Base-by-base conservation (phyloP, 2,113 vertebrate genomes). In the Machaerirhynchus nigripectus region DNA sequence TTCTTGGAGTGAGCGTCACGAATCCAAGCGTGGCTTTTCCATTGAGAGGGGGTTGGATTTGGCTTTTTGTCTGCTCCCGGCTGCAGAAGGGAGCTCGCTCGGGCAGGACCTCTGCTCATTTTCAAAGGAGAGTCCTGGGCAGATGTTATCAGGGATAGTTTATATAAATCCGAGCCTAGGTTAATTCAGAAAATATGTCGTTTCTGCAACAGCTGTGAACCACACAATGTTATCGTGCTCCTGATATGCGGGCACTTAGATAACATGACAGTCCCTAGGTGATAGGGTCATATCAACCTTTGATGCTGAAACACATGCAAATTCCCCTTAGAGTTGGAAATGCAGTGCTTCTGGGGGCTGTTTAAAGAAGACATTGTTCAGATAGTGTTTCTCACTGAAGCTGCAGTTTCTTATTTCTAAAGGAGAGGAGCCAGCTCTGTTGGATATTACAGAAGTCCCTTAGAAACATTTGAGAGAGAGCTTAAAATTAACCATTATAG, bases 141-240 rank as follows among this genome's bases (percentile, higher is more conserved):
- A 89, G 95, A 97, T 95, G 88, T 68, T 97, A 89, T 96, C 93
- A 17, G 70, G 67, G 71, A 26, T 18, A 86, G 95, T 93, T 96
- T 94, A 82, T 95, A 90, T 87, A 80, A 97, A 89, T 80, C 42
- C 8, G 39, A 93, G 65, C 73, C 65, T 53, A 75, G 68, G 91
- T 90, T 96, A 93, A 94, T 85, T 95, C 88, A 84, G 94, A 96
- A 96, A 97, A 91, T 77, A 80, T 94, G 92, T 79, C 24, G 65
- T 89, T 93, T 78, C 87, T 92, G 85, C 78, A 50, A 16, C 93
- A 95, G 86, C 94, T 94, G 83, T 31, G 73, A 91, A 27, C 22
- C 84, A 21, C 93, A 95, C 96, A 92, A 94, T 95, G 93, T 95
- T 96, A 97, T 97, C 94, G 17, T 14, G 81, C 81, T 92, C 39